Base-by-base conservation (phyloP, 2,797 vertebrate genomes). In the Cyprinodon diabolis region DNA sequence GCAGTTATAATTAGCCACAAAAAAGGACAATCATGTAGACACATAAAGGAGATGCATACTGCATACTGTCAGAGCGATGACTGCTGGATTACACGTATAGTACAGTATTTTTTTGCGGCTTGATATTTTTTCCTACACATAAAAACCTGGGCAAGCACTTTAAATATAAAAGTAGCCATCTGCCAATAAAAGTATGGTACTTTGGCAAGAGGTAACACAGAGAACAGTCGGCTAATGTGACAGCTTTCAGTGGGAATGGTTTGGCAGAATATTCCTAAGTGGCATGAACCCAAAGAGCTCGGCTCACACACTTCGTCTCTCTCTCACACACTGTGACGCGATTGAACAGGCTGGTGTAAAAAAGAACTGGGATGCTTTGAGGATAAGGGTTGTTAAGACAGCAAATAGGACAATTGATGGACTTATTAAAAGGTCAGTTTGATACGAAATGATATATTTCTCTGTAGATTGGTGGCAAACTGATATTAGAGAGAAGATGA, bases 171-270 rank as follows among this genome's bases (percentile, higher is more conserved):
- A 74, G 63, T 60, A 82, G 79, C 67, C 62, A 71, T 66, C 75
- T 84, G 91, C 90, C 92, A 92, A 92, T 84, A 88, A 84, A 93
- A 93, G 88, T 91, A 87, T 79, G 81, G 74, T 81, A 89, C 86
- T 91, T 91, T 93, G 91, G 89, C 90, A 84, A 81, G 78, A 75
- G 70, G 76, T 80, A 84, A 82, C 84, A 75, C 74, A 70, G 76
- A 79, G 83, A 90, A 84, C 87, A 91, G 90, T 91, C 79, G 69
- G 89, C 82, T 92, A 91, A 91, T 93, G 84, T 87, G 87, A 92
- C 86, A 87, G 91, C 90, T 90, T 92, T 92, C 90, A 91, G 86
- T 90, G 72, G 89, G 93, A 89, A 86, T 75, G 84, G 68, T 85
- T 88, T 92, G 84, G 84, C 89, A 94, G 82, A 78, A 84, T 89